A percentile compares a stretch with the other conserved stretches of the same genome.
These are phyloP conservation scores for Endomychus coccineus DNA, from an alignment of 2,888 invertebrate species.

Conservation along the genomic window DNA sequence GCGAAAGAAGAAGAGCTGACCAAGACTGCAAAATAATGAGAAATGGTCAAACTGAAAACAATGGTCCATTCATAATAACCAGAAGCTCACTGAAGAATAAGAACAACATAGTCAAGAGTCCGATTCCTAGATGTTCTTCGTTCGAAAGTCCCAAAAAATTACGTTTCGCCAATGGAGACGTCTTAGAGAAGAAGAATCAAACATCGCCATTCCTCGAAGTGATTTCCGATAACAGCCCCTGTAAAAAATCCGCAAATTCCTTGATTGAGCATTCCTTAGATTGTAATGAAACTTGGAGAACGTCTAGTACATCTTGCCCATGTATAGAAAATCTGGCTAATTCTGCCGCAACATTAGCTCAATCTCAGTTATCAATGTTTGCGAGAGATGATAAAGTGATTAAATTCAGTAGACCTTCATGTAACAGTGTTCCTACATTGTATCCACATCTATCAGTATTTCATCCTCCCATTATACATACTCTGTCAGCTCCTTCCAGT, in stretches of 20 bases:
- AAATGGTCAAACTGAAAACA: slow-evolving; percentile 26
- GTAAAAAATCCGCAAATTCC: slow-evolving; percentile 46
- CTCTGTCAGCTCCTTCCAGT: slow-evolving; percentile 38
- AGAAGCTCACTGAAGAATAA: slow-evolving; percentile 66
- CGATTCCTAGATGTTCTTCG: slow-evolving; percentile 62
- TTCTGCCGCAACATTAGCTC: slow-evolving; percentile 37
- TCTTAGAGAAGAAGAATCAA: slow-evolving; percentile 44
- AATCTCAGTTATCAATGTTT: slow-evolving; percentile 36
- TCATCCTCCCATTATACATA: slow-evolving; percentile 26
- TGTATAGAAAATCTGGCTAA: slow-evolving; percentile 56
- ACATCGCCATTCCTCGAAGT: slow-evolving; percentile 48
- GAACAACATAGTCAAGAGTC: slow-evolving; percentile 50
- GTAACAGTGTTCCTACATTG: slow-evolving; percentile 37
- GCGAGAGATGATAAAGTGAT: slow-evolving; percentile 24
- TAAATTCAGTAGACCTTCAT: slow-evolving; percentile 22
- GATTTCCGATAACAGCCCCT: slow-evolving; percentile 52
- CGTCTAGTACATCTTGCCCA: slow-evolving; percentile 62
- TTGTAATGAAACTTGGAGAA: slow-evolving; percentile 41
- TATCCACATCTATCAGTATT: slow-evolving; percentile 32
- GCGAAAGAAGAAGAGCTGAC: slow-evolving; percentile 45
- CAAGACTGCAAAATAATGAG: slow-evolving; percentile 34
- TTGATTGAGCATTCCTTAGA: slow-evolving; percentile 48
- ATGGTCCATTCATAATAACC: slow-evolving; percentile 39
- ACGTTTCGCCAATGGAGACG: slow-evolving; percentile 55
- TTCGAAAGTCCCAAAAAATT: slow-evolving; percentile 78